Evolutionary conservation across 2,888 invertebrate species (phyloP), one percentile per base, ranked within the genome.

Genomic region (Hedya salicella): DNA sequence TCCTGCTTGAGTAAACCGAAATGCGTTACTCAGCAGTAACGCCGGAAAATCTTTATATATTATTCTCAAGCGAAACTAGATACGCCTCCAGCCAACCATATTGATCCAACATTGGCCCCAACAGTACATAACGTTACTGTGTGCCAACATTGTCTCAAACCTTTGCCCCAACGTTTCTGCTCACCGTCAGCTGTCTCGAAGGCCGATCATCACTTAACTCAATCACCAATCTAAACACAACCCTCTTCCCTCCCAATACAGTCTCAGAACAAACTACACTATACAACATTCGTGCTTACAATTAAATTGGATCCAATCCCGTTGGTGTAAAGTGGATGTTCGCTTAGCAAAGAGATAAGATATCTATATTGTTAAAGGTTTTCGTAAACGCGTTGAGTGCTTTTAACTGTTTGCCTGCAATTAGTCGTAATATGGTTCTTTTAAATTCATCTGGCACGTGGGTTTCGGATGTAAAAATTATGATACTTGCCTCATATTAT

Each of bases 101-200:
- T 46, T 57, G 32, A 9, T 13, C 49, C 13, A 46, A 57, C 44
- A 32, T 46, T 57, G 30, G 57, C 11, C 6, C 57, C 44, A n/a
- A 8, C 14, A 30, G 14, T 6, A 21, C 19, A 13, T 2, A 46
- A 19, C 46, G 3, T 9, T 17, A 13, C 0, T 30, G 13, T 16
- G 3, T 6, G 1, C 32, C 32, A 48, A 64, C 8, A 36, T 64
- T 59, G 16, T 14, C 32, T 14, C 64, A 25, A 44, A 59, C 36
- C 9, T 59, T 52, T 32, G 36, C 17, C n/a, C 57, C 56, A 36
- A 59, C 32, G 52, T 32, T 42, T 32, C 64, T 59, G 57, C 64
- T 44, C 57, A 30, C 64, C 50, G 64, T 59, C 64, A 59, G 64
- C 64, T 64, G 64, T 36, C 50, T 32, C 44, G 57, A 59, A 59